Evolutionary conservation across 2,113 vertebrate species (phyloP).

Genomic region (Strix uralensis): DNA sequence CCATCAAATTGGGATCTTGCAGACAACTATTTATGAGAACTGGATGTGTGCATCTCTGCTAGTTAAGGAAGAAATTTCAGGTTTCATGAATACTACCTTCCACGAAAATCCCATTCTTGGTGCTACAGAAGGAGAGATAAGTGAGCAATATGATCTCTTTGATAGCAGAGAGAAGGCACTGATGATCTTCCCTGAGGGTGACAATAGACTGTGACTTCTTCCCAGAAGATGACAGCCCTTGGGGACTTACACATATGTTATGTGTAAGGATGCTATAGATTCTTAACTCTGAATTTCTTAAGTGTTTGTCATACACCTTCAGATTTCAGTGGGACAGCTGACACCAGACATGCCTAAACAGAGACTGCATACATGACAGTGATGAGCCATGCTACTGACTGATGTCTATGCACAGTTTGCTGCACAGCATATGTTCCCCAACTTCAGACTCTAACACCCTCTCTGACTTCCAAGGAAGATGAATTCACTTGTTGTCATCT

Average conservation of each 20-base stretch:
- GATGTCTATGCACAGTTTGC: not conserved
- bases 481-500: not conserved
- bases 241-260: not conserved
- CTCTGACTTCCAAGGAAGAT: not conserved
- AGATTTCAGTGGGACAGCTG: not conserved
- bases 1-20: not conserved
- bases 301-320: not conserved
- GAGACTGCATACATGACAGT: fast-evolving
- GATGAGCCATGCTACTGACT: not conserved
- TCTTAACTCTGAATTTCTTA: not conserved
- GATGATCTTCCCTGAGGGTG: not conserved
- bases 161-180: not conserved
- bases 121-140: not conserved
- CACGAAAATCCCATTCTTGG: not conserved
- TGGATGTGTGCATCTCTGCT: not conserved
- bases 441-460: not conserved
- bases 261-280: not conserved
- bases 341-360: not conserved
- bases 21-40: not conserved
- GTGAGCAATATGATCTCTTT: not conserved
- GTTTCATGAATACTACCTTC: not conserved
- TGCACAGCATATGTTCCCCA: not conserved
- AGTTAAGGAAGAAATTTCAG: not conserved
- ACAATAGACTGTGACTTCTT: not conserved
- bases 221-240: not conserved